These are phyloP conservation scores for Empidonax traillii DNA, from an alignment of 2,113 vertebrate species.

Conservation along the genomic window DNA sequence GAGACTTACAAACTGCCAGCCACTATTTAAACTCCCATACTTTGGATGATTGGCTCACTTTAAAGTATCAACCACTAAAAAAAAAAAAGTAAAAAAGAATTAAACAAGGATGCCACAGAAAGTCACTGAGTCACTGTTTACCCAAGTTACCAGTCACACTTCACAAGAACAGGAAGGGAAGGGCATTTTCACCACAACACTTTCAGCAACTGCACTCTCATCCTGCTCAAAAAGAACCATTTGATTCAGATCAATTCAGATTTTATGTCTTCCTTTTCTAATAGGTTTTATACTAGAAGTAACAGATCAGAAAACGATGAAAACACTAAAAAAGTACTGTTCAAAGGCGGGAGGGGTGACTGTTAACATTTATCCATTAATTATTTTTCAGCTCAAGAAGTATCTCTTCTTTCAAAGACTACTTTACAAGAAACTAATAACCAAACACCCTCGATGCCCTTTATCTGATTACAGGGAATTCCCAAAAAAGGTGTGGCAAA, in stretches of 20 bases:
- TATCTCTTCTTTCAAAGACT: neutral
- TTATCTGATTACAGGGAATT: neutral
- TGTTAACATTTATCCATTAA: neutral
- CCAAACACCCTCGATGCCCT: neutral
- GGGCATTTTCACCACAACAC: neutral
- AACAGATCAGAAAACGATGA: neutral
- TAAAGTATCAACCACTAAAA: neutral
- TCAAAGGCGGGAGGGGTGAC: neutral
- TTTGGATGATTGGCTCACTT: neutral
- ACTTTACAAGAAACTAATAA: neutral
- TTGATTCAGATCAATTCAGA: neutral
- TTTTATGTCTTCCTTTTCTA: neutral
- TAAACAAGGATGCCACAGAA: neutral
- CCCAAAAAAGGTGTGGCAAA: neutral
- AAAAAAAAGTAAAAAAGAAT: neutral
- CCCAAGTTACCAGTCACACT: neutral
- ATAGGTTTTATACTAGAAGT: neutral
- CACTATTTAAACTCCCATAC: neutral
- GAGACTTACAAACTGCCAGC: neutral
- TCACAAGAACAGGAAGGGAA: neutral
- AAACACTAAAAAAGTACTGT: neutral
- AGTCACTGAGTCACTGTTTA: neutral
- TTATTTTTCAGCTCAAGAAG: neutral
- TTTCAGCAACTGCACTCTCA: neutral
- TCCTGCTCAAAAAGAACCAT: neutral